Percentiles rank a stretch among this genome's conserved stretches.
Conservation (phyloP, 64 coral and sea anemone genomes). For the Actinia equina region DNA sequence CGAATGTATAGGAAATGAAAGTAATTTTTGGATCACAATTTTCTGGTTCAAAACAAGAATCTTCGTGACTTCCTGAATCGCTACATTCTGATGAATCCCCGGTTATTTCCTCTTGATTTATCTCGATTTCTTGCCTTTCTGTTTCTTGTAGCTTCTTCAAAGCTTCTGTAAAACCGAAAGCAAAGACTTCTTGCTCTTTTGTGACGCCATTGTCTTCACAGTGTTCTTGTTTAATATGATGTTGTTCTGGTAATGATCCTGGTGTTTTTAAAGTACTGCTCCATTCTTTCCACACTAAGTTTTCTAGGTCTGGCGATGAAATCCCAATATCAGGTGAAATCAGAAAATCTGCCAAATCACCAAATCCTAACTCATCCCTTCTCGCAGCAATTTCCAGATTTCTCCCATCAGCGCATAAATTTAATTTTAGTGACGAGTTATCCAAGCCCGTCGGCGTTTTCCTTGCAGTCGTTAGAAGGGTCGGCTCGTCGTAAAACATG, state of each 20-base stretch:
- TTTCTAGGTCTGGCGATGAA: conserved; percentile 77
- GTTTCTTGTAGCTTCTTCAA: conserved; percentile 63
- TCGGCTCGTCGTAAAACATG: conserved; percentile 12
- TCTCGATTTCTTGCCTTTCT: conserved; percentile 51
- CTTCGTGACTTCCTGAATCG: conserved; percentile 4
- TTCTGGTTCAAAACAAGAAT: background rate
- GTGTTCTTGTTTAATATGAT: conserved; percentile 34
- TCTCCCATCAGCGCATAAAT: conserved; percentile 58
- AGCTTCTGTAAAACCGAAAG: conserved; percentile 80
- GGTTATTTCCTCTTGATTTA: conserved; percentile 15
- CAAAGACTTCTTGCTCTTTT: conserved; percentile 87
- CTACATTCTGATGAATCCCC: conserved; percentile 31
- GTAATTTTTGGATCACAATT: conserved; percentile 42
- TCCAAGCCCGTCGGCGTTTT: background rate
- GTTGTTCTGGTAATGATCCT: background rate
- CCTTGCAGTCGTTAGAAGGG: background rate
- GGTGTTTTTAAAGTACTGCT: background rate
- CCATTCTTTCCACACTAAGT: conserved; percentile 64
- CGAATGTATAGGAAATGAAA: conserved; percentile 68
- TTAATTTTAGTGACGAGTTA: conserved; percentile 20
- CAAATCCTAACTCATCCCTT: conserved; percentile 50
- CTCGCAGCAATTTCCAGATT: conserved; percentile 4
- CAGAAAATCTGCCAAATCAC: conserved; percentile 61
- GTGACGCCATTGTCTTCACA: conserved; percentile 49
- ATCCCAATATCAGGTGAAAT: conserved; percentile 82